These are phyloP conservation scores for Nymphalis c-album DNA, from an alignment of 2,888 invertebrate species.

Conservation along the genomic window DNA sequence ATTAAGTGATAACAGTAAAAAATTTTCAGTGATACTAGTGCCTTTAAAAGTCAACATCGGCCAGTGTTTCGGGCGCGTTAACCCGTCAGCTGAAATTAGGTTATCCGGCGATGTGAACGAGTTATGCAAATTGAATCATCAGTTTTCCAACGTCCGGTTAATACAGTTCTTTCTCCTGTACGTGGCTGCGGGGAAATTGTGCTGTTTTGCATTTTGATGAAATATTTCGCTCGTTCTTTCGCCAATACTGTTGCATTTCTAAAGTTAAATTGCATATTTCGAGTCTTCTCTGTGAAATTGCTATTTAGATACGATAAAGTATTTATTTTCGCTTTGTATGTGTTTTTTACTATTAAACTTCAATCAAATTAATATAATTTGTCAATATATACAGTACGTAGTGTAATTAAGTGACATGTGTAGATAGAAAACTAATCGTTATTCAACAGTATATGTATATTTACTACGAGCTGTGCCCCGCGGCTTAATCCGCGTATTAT, in stretches of 20 bases:
- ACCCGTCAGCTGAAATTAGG: conserved; percentile 67
- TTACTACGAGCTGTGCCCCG: no score
- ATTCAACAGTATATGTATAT: no score
- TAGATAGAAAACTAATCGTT: no score
- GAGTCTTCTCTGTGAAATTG: conserved; percentile 17
- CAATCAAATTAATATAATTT: no score
- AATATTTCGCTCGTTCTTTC: conserved; percentile 52
- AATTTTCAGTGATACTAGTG: conserved; percentile 10
- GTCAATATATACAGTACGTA: no score
- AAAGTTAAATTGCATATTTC: conserved; percentile 34
- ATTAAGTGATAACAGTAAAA: neutral
- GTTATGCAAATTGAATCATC: conserved; percentile 78
- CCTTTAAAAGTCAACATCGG: conserved; percentile 25
- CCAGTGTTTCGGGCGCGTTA: conserved; percentile 51
- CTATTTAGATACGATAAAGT: conserved; percentile 16
- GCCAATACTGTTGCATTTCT: conserved; percentile 37
- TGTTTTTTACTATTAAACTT: neutral
- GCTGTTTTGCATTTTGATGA: conserved; percentile 78
- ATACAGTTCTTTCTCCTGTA: conserved; percentile 70
- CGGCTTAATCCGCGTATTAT: no score
- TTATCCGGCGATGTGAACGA: conserved; percentile 70
- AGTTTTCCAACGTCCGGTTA: conserved; percentile 75
- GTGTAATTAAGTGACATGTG: no score
- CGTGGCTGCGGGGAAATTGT: conserved; percentile 58
- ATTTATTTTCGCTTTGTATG: neutral